Evolutionary conservation across 2,113 vertebrate genomes (phyloP).

Genomic region (Tetraodon nigroviridis): DNA sequence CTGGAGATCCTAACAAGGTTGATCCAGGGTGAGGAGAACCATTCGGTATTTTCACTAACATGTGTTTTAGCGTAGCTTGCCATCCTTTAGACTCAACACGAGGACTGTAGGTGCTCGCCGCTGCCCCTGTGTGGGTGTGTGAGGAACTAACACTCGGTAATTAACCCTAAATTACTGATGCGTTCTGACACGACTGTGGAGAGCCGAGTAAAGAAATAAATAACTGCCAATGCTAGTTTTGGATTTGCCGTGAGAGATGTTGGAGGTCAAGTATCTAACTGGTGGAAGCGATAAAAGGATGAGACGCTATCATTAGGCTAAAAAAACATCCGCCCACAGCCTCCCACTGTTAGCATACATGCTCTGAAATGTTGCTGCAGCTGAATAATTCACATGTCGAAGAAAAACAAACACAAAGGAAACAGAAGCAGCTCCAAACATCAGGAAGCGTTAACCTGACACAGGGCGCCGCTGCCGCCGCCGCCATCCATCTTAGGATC

Average conservation of each 20-base stretch:
- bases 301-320: not conserved
- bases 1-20: slow-evolving; percentile 46
- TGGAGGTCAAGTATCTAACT: not conserved
- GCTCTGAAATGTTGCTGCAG: not conserved
- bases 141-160: slow-evolving; percentile 2
- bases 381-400: not conserved
- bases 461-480: too few relatives aligned
- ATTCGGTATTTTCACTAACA: slow-evolving; percentile 47
- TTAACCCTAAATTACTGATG: slow-evolving; percentile 22
- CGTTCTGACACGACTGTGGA: slow-evolving; percentile 5
- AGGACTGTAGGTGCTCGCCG: slow-evolving; percentile 14
- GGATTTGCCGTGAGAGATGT: slow-evolving; percentile 1
- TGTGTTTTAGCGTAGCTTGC: slow-evolving; percentile 41
- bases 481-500: too few relatives aligned
- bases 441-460: too few relatives aligned
- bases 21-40: slow-evolving; percentile 24
- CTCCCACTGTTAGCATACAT: not conserved
- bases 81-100: slow-evolving; percentile 42
- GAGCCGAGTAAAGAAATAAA: slow-evolving; percentile 17
- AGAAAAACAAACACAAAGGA: not conserved
- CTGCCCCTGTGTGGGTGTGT: slow-evolving; percentile 24
- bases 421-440: not conserved
- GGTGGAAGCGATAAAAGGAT: too few relatives aligned
- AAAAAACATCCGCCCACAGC: not conserved
- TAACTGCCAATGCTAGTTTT: slow-evolving; percentile 1